These are phyloP conservation scores for Gadopsis marmoratus DNA, from an alignment of 2,797 vertebrate genomes.

Conservation along the genomic window DNA sequence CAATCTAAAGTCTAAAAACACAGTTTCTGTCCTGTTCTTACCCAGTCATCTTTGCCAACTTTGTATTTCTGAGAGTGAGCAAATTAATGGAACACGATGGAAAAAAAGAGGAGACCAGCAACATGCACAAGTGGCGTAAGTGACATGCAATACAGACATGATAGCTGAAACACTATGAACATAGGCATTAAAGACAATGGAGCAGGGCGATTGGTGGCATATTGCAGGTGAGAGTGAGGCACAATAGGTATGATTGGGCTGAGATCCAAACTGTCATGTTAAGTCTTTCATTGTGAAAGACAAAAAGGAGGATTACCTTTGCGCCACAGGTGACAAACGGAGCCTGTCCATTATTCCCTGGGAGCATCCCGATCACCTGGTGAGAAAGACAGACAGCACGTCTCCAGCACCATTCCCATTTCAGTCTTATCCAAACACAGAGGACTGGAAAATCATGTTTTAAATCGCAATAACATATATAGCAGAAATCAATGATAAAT, in stretches of 20 bases:
- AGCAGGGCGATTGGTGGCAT: conserved; percentile 18
- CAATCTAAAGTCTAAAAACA: conserved; percentile 40
- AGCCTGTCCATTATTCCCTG: conserved; percentile 72
- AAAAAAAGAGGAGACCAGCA: conserved; percentile 19
- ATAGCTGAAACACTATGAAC: conserved; percentile 25
- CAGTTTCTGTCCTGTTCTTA: conserved; percentile 73
- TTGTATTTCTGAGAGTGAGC: conserved; percentile 80
- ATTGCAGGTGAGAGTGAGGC: conserved; percentile 35
- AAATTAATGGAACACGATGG: conserved; percentile 50
- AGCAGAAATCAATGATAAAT: neutral
- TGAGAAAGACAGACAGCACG: conserved; percentile 33
- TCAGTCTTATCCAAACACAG: conserved; percentile 7
- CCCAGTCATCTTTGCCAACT: conserved; percentile 85
- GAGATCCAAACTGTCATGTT: conserved; percentile 36
- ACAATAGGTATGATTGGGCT: conserved; percentile 42
- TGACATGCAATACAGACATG: conserved; percentile 52
- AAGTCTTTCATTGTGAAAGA: conserved; percentile 52
- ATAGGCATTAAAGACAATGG: conserved; percentile 25
- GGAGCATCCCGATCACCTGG: conserved; percentile 85
- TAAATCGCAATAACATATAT: neutral
- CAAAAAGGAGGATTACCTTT: conserved; percentile 79
- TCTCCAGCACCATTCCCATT: neutral
- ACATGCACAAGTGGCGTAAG: conserved; percentile 47
- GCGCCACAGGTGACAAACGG: conserved; percentile 84
- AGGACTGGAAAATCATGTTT: neutral